A percentile compares a stretch with the other conserved stretches of the same genome.
These are phyloP conservation scores for Podotricha telesiphe DNA, from an alignment of 2,888 invertebrate genomes.

Conservation along the genomic window DNA sequence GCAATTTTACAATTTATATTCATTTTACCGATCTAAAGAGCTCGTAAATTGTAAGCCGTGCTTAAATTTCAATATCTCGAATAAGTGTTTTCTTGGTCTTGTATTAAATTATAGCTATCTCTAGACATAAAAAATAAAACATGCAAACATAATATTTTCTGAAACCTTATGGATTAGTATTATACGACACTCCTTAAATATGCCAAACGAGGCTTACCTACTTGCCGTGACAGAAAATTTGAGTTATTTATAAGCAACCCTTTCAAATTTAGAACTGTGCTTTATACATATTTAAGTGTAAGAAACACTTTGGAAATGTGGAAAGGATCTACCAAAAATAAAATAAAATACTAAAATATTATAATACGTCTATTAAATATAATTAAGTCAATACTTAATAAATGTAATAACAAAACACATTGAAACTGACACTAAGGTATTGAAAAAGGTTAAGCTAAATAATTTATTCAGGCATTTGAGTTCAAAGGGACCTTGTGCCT, in stretches of 20 bases:
- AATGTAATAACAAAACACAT: background rate
- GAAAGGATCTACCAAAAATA: background rate
- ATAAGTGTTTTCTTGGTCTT: background rate
- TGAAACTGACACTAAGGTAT: background rate
- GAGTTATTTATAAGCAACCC: conserved; percentile 30
- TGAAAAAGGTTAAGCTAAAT: background rate
- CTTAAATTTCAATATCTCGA: background rate
- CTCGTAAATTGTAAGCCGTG: background rate
- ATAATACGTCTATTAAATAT: background rate
- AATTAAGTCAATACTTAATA: background rate
- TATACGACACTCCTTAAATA: conserved; percentile 3
- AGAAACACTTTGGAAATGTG: conserved; percentile 21
- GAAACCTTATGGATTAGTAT: background rate
- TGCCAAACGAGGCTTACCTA: background rate
- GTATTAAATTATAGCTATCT: background rate
- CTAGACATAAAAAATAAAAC: background rate
- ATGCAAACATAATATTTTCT: background rate
- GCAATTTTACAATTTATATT: conserved; percentile 17
- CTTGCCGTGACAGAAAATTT: conserved; percentile 21
- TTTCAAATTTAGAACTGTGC: conserved; percentile 25
- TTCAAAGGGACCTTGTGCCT: background rate
- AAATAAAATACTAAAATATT: background rate
- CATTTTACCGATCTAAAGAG: background rate
- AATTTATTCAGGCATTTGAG: background rate
- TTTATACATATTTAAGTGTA: conserved; percentile 30